Evolutionary conservation across 2,797 vertebrate genomes (phyloP), one percentile per base, ranked within the genome.

Genomic region (Balearica regulorum): DNA sequence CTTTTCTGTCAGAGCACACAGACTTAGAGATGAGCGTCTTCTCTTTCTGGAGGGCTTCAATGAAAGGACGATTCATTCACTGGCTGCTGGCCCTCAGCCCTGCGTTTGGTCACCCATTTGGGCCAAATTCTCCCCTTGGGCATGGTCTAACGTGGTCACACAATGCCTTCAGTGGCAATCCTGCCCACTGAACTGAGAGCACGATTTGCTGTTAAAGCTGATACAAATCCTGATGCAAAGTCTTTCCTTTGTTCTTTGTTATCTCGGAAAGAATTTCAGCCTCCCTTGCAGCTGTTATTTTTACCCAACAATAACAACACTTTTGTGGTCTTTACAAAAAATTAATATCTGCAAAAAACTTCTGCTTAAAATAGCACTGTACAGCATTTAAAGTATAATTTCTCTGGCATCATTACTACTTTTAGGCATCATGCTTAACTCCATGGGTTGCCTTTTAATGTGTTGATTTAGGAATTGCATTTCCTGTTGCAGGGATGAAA

Each of bases 231-330:
- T 70, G 31, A 83, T 64, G 82, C 37, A 68, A 89, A 96, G 48
- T 62, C 75, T 87, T 76, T 77, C 39, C 31, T 89, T 86, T 93
- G 88, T 94, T 89, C 87, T 95, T 91, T 89, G 87, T 96, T 91
- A 93, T 83, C 80, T 69, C 85, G 82, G 73, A 91, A 95, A 79
- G 68, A 87, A 91, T 87, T 79, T 89, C 86, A 88, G 72, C 60
- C 73, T 93, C 90, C 33, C 66, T 91, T 94, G 62, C 83, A 95
- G 93, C 85, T 94, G 85, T 92, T 96, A 89, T 93, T 95, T 97
- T 87, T 93, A 71, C 81, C 82, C 57, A 95, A 81, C 70, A 84
- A 83, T 83, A 97, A 84, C 61, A 96, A 83, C 57, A 81, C 15
- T 86, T 94, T n/a, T 43, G 25, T 80, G 21, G 22, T 92, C 54